Evolutionary conservation across 1,140 invertebrate species (phyloP), one percentile per base, ranked within the genome.

Genomic region (Pogonognathellus flavescens): DNA sequence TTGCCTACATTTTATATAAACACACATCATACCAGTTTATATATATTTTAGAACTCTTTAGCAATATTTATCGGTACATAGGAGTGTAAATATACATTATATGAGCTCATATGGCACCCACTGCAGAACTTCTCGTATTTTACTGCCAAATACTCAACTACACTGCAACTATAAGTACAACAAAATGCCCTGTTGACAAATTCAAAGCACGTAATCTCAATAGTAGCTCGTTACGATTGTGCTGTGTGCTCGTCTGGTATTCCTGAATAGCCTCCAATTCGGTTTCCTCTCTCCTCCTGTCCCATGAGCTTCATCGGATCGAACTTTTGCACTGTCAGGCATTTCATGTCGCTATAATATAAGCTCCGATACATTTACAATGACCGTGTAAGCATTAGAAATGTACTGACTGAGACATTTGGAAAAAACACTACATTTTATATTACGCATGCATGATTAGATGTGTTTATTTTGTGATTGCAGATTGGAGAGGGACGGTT

Each of bases 401-500:
- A 59, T 59, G 55, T 59, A 59, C 55, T 59, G 14, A n/a, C n/a
- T n/a, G n/a, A n/a, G n/a, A n/a, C n/a, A n/a, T n/a, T n/a, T n/a
- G n/a, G n/a, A n/a, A n/a, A n/a, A n/a, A n/a, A n/a, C n/a, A n/a
- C n/a, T n/a, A n/a, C n/a, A n/a, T n/a, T n/a, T n/a, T n/a, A n/a
- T n/a, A n/a, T n/a, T n/a, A n/a, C n/a, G n/a, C n/a, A n/a, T n/a
- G n/a, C 11, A 14, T 11, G 7, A 53, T 16, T 55, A 14, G 16
- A 55, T 55, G 53, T 16, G 16, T 14, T 55, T 14, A 55, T 16
- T 55, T 31, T 66, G 20, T 66, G 0, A 66, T 66, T 66, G 2
- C 22, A 88, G 88, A 50, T 72, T 86, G 86, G 85, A 80, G 82
- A 62, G 88, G 86, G 18, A 84, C 85, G 5, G 88, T 87, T 13